These are phyloP conservation scores for Zapornia atra DNA, from an alignment of 2,113 vertebrate species.

Conservation along the genomic window DNA sequence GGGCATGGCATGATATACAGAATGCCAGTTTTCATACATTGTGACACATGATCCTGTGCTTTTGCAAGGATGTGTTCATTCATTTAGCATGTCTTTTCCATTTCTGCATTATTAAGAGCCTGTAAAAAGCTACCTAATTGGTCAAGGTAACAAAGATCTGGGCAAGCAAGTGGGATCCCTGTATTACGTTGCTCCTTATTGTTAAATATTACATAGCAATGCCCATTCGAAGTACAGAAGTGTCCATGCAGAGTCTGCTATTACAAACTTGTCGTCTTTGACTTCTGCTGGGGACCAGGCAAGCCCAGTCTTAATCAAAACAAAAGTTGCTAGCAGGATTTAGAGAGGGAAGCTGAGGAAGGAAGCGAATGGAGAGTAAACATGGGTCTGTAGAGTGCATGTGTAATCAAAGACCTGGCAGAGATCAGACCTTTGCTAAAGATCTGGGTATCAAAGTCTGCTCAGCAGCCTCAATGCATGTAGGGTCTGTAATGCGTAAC, in stretches of 20 bases:
- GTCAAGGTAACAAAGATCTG: background rate
- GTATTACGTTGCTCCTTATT: background rate
- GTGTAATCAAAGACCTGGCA: background rate
- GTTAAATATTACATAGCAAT: background rate
- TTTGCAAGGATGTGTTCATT: background rate
- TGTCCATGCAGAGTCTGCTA: background rate
- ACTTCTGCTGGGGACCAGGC: background rate
- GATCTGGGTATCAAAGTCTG: background rate
- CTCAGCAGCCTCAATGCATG: rapidly evolving
- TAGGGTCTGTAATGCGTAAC: background rate
- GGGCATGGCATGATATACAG: background rate
- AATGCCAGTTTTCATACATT: background rate
- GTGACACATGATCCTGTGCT: background rate
- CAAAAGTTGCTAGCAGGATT: slow-evolving; percentile 42
- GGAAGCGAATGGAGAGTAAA: slow-evolving; percentile 2
- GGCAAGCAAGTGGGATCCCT: background rate
- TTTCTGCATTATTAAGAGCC: background rate
- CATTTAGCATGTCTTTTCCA: background rate
- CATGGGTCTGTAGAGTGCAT: background rate
- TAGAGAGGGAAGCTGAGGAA: slow-evolving; percentile 60
- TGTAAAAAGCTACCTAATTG: background rate
- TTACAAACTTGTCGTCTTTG: background rate
- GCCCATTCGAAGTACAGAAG: background rate
- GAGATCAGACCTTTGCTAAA: background rate
- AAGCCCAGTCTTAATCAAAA: slow-evolving; percentile 24